Evolutionary conservation across 2,113 vertebrate species (phyloP).

Genomic region (Lampris incognitus): DNA sequence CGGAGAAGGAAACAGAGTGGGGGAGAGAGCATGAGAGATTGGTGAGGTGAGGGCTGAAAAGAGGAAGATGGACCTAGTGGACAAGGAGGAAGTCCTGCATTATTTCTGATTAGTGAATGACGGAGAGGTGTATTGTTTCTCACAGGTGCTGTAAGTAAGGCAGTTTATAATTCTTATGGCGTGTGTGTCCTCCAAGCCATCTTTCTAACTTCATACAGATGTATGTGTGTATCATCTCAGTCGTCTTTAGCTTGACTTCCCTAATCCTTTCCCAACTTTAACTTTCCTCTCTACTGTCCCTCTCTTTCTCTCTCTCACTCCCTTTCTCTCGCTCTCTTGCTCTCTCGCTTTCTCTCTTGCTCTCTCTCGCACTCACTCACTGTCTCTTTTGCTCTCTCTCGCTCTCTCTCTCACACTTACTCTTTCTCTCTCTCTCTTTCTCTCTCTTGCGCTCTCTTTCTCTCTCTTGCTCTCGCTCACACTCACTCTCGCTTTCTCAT

Average conservation of each 20-base stretch:
- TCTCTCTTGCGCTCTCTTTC: background rate
- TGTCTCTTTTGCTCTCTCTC: no score
- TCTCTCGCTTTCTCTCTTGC: background rate
- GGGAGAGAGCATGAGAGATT: background rate
- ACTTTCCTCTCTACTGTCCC: background rate
- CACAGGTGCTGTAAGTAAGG: conserved; percentile 51
- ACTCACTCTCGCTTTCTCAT: no score
- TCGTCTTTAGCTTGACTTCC: background rate
- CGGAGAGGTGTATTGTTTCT: conserved; percentile 71
- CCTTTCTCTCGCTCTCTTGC: background rate
- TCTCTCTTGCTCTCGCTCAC: background rate
- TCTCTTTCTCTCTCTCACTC: background rate
- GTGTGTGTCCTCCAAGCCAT: conserved; percentile 50
- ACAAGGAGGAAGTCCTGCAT: conserved; percentile 16
- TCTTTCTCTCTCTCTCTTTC: background rate
- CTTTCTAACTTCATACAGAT: conserved; percentile 25
- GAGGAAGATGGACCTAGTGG: background rate
- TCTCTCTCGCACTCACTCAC: background rate
- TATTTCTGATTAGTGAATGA: conserved; percentile 41
- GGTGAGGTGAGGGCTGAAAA: background rate
- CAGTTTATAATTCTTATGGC: conserved; percentile 47
- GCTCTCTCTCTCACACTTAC: background rate
- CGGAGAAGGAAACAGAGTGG: background rate
- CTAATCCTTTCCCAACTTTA: conserved; percentile 23
- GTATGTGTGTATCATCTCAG: conserved; percentile 28